These are phyloP conservation scores for Brotula barbata DNA, from an alignment of 2,797 vertebrate species.

Conservation along the genomic window DNA sequence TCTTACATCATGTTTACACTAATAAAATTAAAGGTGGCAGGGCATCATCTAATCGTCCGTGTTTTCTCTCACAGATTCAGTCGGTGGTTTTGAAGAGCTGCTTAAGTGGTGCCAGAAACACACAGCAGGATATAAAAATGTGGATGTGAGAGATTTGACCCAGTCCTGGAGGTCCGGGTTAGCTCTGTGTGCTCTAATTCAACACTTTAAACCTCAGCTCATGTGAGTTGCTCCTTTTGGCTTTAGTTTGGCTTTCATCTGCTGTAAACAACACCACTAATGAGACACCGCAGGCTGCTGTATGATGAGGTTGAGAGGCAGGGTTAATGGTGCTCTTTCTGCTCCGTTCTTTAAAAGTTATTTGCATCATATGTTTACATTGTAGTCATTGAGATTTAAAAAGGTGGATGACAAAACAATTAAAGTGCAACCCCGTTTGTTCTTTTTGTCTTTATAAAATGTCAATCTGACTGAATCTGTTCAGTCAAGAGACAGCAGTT, in stretches of 20 bases:
- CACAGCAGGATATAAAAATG: conserved; percentile 79
- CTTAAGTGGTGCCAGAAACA: conserved; percentile 89
- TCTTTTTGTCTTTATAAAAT: too few species aligned
- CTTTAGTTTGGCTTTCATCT: not conserved
- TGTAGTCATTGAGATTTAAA: not conserved
- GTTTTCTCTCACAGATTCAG: conserved; percentile 56
- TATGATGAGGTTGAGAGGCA: not conserved
- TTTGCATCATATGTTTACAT: not conserved
- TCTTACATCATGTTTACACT: not conserved
- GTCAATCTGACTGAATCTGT: too few species aligned
- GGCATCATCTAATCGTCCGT: not conserved
- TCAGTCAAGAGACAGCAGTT: too few species aligned
- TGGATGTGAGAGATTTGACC: conserved; percentile 82
- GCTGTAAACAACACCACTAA: not conserved
- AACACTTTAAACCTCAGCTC: conserved; percentile 84
- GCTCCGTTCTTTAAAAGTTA: conserved; percentile 5
- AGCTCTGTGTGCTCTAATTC: conserved; percentile 89
- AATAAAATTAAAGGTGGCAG: not conserved
- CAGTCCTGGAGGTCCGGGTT: conserved; percentile 88
- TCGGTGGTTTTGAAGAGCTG: conserved; percentile 78
- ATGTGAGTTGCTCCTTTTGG: conserved; percentile 80
- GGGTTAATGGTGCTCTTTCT: conserved; percentile 10
- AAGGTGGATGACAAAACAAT: not conserved
- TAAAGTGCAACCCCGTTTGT: too few species aligned
- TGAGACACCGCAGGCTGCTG: not conserved